A percentile compares a stretch with the other conserved stretches of the same genome.
Conservation (phyloP, 2,113 vertebrate species). For the Psilopogon haemacephalus region DNA sequence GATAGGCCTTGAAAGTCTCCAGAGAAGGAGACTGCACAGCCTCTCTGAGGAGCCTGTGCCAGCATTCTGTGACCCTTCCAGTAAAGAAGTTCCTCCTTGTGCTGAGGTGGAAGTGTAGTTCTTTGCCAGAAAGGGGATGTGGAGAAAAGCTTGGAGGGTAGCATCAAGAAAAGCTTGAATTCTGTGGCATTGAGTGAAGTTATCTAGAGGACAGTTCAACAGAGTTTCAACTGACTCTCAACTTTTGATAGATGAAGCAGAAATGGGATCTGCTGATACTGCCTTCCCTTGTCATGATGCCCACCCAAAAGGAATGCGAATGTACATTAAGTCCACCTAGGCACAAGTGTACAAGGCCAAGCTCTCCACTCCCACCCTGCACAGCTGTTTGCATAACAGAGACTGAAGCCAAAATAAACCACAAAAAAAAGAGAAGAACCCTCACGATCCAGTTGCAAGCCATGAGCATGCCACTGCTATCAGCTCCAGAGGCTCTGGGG, state of each 20-base stretch:
- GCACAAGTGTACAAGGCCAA: not conserved
- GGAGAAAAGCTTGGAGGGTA: not conserved
- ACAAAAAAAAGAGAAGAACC: not conserved
- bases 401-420: not conserved
- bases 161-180: not conserved
- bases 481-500: slow-evolving; percentile 7
- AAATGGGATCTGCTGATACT: not conserved
- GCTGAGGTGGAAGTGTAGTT: no score
- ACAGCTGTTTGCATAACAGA: not conserved
- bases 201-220: not conserved
- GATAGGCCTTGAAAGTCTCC: no score
- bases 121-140: not conserved
- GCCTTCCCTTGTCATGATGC: not conserved
- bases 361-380: not conserved
- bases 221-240: not conserved
- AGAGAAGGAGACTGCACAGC: no score
- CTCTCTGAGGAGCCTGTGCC: no score
- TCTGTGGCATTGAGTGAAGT: not conserved
- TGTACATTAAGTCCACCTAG: not conserved
- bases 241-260: not conserved
- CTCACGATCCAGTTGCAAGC: not conserved
- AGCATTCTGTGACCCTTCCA: no score
- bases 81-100: no score
- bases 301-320: not conserved
- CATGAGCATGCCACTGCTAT: not conserved